These are phyloP conservation scores for Dinoponera quadriceps DNA, from an alignment of 1,140 invertebrate genomes.

Conservation along the genomic window DNA sequence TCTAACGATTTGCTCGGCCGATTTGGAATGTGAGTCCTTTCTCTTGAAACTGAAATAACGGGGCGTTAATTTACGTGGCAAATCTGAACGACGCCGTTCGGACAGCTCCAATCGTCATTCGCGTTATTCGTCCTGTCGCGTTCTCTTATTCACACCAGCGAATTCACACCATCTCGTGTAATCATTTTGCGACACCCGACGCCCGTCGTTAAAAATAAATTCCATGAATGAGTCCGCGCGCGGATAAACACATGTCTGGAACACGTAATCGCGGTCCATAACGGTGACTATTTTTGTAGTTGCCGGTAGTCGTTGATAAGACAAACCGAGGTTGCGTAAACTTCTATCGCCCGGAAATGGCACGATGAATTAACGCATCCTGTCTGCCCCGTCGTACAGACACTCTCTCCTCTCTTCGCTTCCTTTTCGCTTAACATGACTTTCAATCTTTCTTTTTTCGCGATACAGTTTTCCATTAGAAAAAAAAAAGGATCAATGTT, in stretches of 20 bases:
- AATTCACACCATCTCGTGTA: too few relatives aligned
- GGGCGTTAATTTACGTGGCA: not conserved
- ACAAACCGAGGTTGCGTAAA: slow-evolving; percentile 34
- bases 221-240: not conserved
- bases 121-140: too few relatives aligned
- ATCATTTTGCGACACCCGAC: too few relatives aligned
- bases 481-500: too few relatives aligned
- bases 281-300: slow-evolving; percentile 22
- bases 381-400: not conserved
- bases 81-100: too few relatives aligned
- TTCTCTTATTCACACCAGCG: too few relatives aligned
- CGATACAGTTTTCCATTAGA: too few relatives aligned
- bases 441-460: slow-evolving; percentile 24
- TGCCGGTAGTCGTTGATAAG: slow-evolving; percentile 38
- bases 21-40: not conserved
- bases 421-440: not conserved
- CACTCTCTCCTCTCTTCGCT: not conserved
- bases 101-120: too few relatives aligned
- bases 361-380: slow-evolving; percentile 12
- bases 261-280: slow-evolving; percentile 4
- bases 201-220: not conserved
- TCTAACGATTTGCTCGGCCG: not conserved
- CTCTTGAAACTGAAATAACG: not conserved
- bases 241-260: not conserved
- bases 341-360: slow-evolving; percentile 55